phyloP scores from a whole-genome alignment of 1,140 invertebrate species.

The Micrasema longulum region DNA sequence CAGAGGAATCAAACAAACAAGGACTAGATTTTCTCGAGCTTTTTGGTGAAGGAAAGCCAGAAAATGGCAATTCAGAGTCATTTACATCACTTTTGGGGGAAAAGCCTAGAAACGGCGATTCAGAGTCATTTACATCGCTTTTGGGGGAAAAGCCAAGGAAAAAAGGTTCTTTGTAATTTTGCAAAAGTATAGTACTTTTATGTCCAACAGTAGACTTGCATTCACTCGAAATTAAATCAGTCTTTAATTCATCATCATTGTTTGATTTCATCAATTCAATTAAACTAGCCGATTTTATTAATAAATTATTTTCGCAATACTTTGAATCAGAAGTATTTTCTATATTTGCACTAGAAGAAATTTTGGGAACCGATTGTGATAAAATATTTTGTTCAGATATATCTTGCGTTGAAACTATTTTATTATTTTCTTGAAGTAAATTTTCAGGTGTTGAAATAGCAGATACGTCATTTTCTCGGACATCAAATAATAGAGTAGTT shows the following conservation, averaged over 20 bases:
- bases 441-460: constrained; percentile 21
- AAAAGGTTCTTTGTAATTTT: constrained; percentile 12
- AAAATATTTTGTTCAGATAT: too few relatives aligned
- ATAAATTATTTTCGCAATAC: too few relatives aligned
- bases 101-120: constrained; percentile 33
- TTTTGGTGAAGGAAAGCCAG: constrained; percentile 1
- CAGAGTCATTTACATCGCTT: neutral
- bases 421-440: neutral
- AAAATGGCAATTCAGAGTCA: constrained; percentile 3
- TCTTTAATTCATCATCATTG: too few relatives aligned
- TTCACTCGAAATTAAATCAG: too few relatives aligned
- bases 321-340: too few relatives aligned
- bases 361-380: too few relatives aligned
- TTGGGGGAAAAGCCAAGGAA: constrained; percentile 22
- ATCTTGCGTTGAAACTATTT: too few relatives aligned
- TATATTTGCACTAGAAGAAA: too few relatives aligned
- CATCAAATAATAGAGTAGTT: neutral
- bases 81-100: neutral
- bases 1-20: constrained; percentile 26
- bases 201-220: too few relatives aligned
- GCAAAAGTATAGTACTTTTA: neutral
- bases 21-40: constrained; percentile 25
- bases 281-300: too few relatives aligned
- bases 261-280: too few relatives aligned
- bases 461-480: constrained; percentile 21